A percentile compares a stretch with the other conserved stretches of the same genome.
These are phyloP conservation scores for Acanthosepion esculentum DNA, from an alignment of 2,888 invertebrate genomes.

Conservation along the genomic window DNA sequence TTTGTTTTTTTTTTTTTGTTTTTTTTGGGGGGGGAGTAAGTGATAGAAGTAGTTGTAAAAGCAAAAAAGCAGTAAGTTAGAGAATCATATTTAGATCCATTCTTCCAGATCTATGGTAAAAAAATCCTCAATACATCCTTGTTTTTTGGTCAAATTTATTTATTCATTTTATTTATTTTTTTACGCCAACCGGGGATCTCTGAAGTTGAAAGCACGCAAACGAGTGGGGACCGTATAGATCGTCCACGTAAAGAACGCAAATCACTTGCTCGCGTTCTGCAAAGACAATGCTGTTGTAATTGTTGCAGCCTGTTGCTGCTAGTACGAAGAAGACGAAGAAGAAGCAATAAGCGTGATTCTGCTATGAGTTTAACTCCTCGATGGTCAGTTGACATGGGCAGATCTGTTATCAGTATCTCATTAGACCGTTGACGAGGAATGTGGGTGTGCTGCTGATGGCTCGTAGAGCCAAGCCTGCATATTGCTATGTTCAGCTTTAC, in stretches of 20 bases:
- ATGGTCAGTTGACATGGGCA: conserved; percentile 9
- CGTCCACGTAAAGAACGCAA: conserved; percentile 10
- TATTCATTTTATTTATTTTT: not conserved
- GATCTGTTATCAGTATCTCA: not conserved
- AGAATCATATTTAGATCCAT: not conserved
- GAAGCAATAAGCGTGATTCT: not conserved
- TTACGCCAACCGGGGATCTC: not conserved
- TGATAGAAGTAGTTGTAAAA: not conserved
- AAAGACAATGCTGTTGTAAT: not conserved
- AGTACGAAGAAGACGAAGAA: not conserved
- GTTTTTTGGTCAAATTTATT: not conserved
- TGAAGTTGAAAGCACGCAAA: not conserved
- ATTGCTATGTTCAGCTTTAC: not conserved
- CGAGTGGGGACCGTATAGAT: not conserved
- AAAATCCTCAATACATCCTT: not conserved
- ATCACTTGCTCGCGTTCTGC: not conserved
- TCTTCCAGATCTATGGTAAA: not conserved
- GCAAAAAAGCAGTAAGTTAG: not conserved
- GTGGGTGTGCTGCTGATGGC: not conserved
- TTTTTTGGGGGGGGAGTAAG: too few relatives aligned
- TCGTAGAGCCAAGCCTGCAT: not conserved
- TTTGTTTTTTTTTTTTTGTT: not conserved
- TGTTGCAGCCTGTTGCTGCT: not conserved
- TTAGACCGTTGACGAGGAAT: not conserved
- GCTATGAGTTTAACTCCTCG: not conserved